Conservation (phyloP, 2,113 vertebrate species). For the Ancistrus triradiatus region DNA sequence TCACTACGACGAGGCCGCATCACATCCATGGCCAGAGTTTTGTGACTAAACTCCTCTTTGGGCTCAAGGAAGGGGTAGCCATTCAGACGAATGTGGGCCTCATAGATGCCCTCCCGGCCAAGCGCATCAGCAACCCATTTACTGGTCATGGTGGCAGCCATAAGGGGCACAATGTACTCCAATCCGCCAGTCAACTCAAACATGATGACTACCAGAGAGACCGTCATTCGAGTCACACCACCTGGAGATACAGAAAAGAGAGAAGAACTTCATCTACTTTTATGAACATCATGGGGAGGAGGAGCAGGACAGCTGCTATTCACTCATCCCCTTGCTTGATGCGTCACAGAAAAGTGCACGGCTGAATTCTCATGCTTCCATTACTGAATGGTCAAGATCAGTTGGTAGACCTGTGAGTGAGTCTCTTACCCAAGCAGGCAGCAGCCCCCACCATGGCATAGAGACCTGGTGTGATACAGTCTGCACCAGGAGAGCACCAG, state of each 20-base stretch:
- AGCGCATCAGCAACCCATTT: conserved; percentile 86
- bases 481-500: conserved; percentile 81
- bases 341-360: too few species aligned
- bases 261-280: not conserved
- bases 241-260: conserved; percentile 56
- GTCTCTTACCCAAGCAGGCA: conserved; percentile 65
- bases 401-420: not conserved
- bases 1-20: conserved; percentile 78
- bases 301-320: too few species aligned
- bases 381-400: not conserved
- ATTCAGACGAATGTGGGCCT: conserved; percentile 84
- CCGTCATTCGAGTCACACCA: conserved; percentile 83
- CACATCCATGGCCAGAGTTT: conserved; percentile 80
- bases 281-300: too few species aligned
- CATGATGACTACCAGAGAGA: conserved; percentile 86
- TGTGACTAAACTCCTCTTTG: conserved; percentile 86
- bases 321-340: too few species aligned
- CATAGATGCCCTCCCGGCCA: conserved; percentile 82
- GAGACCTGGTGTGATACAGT: conserved; percentile 83
- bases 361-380: not conserved
- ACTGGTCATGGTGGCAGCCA: conserved; percentile 88
- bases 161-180: conserved; percentile 85
- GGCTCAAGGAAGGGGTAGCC: conserved; percentile 84
- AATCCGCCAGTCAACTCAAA: conserved; percentile 83
- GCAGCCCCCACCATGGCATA: conserved; percentile 86